phyloP scores from a whole-genome alignment of 2,888 invertebrate species.

The Itoplectis maculator region DNA sequence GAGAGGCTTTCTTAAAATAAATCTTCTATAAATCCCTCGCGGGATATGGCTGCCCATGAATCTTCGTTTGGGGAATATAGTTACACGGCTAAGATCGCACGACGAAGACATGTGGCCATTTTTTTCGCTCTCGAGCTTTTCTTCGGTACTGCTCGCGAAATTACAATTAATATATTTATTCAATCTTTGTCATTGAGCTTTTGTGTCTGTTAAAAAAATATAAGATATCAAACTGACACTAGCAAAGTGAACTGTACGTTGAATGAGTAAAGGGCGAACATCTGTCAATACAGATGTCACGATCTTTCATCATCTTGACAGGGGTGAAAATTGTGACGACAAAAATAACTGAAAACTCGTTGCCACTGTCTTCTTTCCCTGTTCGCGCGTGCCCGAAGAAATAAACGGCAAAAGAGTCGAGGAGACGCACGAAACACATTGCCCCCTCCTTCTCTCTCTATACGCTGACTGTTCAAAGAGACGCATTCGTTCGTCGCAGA shows the following conservation, averaged over 20 bases:
- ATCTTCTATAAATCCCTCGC: constrained; percentile 31
- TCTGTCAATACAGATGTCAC: neutral
- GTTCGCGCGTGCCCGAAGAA: neutral
- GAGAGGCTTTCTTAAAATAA: constrained; percentile 32
- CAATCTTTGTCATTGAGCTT: neutral
- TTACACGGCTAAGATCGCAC: neutral
- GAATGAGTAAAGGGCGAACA: neutral
- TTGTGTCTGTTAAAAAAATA: neutral
- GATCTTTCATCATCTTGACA: neutral
- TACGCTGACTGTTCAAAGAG: neutral
- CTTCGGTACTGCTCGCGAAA: too few relatives aligned
- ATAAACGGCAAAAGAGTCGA: neutral
- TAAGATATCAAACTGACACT: neutral
- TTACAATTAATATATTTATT: neutral
- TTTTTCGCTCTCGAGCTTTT: neutral
- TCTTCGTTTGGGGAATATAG: constrained; percentile 1
- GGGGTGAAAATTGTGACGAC: neutral
- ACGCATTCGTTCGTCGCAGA: neutral
- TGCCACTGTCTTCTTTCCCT: neutral
- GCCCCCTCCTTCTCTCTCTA: neutral
- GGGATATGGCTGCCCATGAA: neutral
- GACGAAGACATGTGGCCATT: neutral
- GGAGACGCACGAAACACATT: neutral
- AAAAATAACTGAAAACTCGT: neutral
- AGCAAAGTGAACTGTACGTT: neutral